Conservation (phyloP, 2,888 invertebrate genomes). For the Harpalus rubripes region DNA sequence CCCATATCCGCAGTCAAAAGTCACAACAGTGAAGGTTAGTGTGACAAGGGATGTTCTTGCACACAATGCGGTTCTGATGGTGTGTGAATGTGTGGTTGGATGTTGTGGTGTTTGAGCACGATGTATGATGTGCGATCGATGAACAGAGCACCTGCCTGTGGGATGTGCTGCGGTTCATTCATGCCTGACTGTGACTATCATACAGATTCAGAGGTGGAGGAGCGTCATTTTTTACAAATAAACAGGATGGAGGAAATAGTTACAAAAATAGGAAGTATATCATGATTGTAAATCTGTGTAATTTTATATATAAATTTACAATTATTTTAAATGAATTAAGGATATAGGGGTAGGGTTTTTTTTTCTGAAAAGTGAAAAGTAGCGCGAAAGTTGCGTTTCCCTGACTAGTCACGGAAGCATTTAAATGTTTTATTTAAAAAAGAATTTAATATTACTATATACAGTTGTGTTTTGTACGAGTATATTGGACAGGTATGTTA, state of each 20-base stretch:
- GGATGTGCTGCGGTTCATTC: constrained; percentile 71
- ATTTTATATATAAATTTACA: no score
- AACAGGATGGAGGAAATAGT: background rate
- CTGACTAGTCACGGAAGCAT: no score
- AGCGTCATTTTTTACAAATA: background rate
- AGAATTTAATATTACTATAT: no score
- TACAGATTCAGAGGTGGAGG: background rate
- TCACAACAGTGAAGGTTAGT: constrained; percentile 39
- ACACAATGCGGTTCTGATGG: constrained; percentile 25
- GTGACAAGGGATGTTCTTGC: constrained; percentile 13
- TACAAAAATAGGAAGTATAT: no score
- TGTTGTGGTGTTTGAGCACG: constrained; percentile 12
- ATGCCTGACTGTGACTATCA: constrained; percentile 60
- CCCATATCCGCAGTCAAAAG: constrained; percentile 13
- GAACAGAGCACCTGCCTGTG: constrained; percentile 71
- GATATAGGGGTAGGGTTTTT: no score
- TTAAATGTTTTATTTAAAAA: no score
- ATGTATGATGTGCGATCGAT: constrained; percentile 46
- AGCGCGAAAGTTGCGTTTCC: no score
- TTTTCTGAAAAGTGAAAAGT: no score
- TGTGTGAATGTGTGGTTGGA: constrained; percentile 48
- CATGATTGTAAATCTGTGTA: no score
- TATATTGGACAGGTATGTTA: no score
- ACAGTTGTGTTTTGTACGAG: no score
- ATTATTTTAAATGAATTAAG: no score